Conservation (phyloP, 2,888 invertebrate genomes). For the Catocala nupta region DNA sequence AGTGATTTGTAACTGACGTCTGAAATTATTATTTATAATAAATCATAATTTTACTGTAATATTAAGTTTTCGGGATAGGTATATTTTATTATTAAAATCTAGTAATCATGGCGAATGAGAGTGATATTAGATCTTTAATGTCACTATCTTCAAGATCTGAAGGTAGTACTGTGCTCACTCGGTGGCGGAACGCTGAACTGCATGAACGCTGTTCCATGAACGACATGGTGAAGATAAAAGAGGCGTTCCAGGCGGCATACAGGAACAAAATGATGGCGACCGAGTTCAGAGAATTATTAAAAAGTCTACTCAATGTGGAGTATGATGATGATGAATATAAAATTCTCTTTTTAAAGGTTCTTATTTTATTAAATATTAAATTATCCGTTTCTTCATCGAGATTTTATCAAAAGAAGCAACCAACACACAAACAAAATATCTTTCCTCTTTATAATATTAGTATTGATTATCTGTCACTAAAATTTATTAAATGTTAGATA, state of each 20-base stretch:
- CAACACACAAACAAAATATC: too few species aligned
- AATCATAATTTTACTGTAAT: constrained; percentile 12
- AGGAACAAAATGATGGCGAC: constrained; percentile 73
- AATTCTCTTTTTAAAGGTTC: constrained; percentile 88
- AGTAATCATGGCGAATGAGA: constrained; percentile 67
- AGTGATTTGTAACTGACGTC: too few species aligned
- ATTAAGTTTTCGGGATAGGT: constrained; percentile 1
- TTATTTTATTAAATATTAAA: constrained; percentile 13
- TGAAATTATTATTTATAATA: too few species aligned
- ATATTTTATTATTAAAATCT: neutral
- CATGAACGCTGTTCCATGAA: constrained; percentile 77
- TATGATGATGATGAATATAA: constrained; percentile 88
- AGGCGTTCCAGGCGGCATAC: constrained; percentile 77
- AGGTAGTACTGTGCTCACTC: constrained; percentile 61
- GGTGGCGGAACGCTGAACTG: constrained; percentile 70
- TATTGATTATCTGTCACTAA: too few species aligned
- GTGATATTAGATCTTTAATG: constrained; percentile 71
- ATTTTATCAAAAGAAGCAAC: too few species aligned
- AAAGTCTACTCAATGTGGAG: constrained; percentile 77
- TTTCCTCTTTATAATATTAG: too few species aligned
- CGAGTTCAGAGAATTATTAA: constrained; percentile 76
- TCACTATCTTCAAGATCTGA: constrained; percentile 72
- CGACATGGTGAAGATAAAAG: constrained; percentile 80
- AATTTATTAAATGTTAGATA: constrained; percentile 69
- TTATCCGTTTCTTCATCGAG: too few species aligned